Conservation (phyloP, 2,113 vertebrate species). For the Mirounga angustirostris region DNA sequence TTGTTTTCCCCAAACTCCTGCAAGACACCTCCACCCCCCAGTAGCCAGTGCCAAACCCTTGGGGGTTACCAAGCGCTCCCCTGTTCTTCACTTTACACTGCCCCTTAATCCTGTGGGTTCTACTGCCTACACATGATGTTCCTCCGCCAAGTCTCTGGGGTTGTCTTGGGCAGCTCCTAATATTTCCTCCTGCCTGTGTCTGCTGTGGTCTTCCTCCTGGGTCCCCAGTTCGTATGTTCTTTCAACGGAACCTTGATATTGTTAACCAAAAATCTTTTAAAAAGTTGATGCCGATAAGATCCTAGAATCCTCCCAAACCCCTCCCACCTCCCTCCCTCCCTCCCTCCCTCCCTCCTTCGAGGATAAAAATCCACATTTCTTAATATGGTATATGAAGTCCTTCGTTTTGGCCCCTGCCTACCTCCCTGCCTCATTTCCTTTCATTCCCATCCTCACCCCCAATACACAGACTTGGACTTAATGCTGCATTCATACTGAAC, state of each 20-base stretch:
- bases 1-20: neutral
- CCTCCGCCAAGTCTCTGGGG: neutral
- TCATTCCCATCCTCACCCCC: neutral
- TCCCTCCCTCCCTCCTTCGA: neutral
- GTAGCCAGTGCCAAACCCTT: neutral
- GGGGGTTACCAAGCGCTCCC: too few species aligned
- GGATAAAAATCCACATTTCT: conserved; percentile 57
- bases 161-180: neutral
- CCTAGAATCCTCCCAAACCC: neutral
- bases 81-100: neutral
- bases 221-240: neutral
- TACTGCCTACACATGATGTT: neutral
- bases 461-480: neutral
- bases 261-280: neutral
- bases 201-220: neutral
- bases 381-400: conserved; percentile 62
- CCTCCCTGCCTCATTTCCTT: neutral
- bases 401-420: conserved; percentile 25
- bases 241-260: neutral
- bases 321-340: neutral
- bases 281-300: neutral
- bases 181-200: neutral
- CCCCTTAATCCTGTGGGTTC: neutral
- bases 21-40: neutral
- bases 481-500: neutral